Base-by-base conservation (phyloP, 2,888 invertebrate genomes). In the Neocrepidodera transversa region DNA sequence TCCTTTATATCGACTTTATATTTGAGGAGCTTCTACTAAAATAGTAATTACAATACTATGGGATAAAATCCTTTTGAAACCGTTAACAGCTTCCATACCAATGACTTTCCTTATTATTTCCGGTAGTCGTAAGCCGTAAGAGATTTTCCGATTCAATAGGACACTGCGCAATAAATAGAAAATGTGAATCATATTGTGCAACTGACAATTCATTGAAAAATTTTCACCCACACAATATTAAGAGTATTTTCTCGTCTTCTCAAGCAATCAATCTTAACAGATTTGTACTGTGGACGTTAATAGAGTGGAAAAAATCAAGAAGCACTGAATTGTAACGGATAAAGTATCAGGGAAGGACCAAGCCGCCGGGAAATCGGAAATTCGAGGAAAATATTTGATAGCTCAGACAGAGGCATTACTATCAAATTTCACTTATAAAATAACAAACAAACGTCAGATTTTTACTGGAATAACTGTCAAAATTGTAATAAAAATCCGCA, bases 141-240 rank as follows among this genome's bases (percentile, higher is more conserved):
- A 40, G 28, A 17, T 40, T 40, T 40, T 40, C 40, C 40, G 40
- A 16, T n/a, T 40, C 40, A 40, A 40, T 40, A 40, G 40, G 40
- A 40, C 40, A 18, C 8, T 40, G 40, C 40, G 16, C 40, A 40
- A 40, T 40, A 40, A 40, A 13, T 40, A 40, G 40, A n/a, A n/a
- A n/a, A 40, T 40, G 18, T 40, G 40, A 40, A 40, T 40, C 18
- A 40, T 18, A 40, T 38, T 17, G 38, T 17, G 38, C 38, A 17
- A 38, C 38, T 38, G 38, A 38, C 38, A 38, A 38, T 40, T 40
- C 40, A 6, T 16, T 18, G 16, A 17, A 40, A n/a, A 13, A 18
- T 18, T 10, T 18, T 40, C 40, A 16, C 40, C 40, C 40, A 40
- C 40, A 16, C 18, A 16, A 40, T 8, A n/a, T 40, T 40, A 40